These are phyloP conservation scores for Caloenas nicobarica DNA, from an alignment of 2,113 vertebrate species.

Conservation along the genomic window DNA sequence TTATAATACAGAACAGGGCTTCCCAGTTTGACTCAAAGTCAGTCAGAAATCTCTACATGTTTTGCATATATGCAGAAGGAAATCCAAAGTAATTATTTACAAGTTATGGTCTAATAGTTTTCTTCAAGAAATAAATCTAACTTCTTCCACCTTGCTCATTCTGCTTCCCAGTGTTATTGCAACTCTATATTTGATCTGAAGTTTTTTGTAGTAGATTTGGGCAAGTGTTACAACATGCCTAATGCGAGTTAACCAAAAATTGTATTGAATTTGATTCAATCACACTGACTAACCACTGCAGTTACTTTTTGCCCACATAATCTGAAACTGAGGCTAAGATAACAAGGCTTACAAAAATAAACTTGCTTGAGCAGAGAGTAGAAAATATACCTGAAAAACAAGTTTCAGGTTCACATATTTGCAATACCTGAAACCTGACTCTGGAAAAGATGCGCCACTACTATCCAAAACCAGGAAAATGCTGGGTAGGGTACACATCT, in stretches of 20 bases:
- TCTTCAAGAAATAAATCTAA: neutral
- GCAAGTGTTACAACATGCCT: neutral
- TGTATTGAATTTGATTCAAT: neutral
- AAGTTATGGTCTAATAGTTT: neutral
- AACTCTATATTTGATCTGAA: neutral
- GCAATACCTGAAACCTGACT: constrained; percentile 12
- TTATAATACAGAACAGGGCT: neutral
- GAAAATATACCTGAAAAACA: constrained; percentile 44
- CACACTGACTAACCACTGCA: neutral
- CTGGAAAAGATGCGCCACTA: neutral
- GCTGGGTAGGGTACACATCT: neutral
- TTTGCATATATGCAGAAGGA: neutral
- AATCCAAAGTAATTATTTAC: neutral
- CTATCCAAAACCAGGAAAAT: neutral
- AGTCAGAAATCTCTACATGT: neutral
- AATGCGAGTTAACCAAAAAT: neutral
- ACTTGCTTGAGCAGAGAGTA: neutral
- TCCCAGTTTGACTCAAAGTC: neutral
- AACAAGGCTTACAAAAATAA: constrained; percentile 16
- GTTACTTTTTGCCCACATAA: constrained; percentile 3
- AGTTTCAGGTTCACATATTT: constrained; percentile 35
- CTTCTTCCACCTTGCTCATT: neutral
- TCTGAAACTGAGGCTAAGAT: neutral
- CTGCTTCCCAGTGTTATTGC: neutral
- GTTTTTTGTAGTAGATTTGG: neutral